Evolutionary conservation across 2,113 vertebrate species (phyloP), one percentile per base, ranked within the genome.

Genomic region (Lycocorax pyrrhopterus): DNA sequence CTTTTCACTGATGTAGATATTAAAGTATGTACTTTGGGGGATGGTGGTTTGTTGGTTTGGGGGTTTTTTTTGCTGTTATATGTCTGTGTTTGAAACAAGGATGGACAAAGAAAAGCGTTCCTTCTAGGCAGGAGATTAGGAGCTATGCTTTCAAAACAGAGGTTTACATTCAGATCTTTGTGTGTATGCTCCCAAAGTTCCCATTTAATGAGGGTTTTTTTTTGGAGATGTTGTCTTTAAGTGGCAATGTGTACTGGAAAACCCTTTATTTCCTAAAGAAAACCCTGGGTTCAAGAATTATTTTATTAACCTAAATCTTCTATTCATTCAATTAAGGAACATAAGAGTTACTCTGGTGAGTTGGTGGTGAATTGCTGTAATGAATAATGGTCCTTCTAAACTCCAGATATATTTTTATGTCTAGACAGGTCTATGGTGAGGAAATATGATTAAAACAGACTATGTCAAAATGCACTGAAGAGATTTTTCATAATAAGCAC

Each of bases 341-440:
- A 4, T 43, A 78, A 68, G 68, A 52, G 29, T 84, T 91, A 84
- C 15, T 85, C 8, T 76, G 39, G 33, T 75, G 84, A 78, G 33
- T 19, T 84, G 39, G 41, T 80, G 37, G 35, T 84, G 43, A 84
- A 87, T 75, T 81, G 16, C 49, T 94, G 51, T 84, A 75, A 97
- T 11, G 69, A 96, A 93, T 94, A 77, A 43, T 46, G 35, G 83
- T 80, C 74, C 78, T 92, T 89, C 75, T 96, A 96, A 97, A 95
- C 85, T 95, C 82, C 93, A 92, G 49, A 82, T 97, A 83, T 87
- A 93, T 94, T 97, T 97, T 96, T 93, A 77, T 86, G 88, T 95
- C 96, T 96, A 94, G 92, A 95, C 83, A 15, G 75, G 85, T 93
- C 92, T 96, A 81, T 72, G 81, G 60, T 69, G 75, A 47, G 41